These are phyloP conservation scores for Rhegmatorhina hoffmannsi DNA, from an alignment of 2,113 vertebrate species.

Conservation along the genomic window DNA sequence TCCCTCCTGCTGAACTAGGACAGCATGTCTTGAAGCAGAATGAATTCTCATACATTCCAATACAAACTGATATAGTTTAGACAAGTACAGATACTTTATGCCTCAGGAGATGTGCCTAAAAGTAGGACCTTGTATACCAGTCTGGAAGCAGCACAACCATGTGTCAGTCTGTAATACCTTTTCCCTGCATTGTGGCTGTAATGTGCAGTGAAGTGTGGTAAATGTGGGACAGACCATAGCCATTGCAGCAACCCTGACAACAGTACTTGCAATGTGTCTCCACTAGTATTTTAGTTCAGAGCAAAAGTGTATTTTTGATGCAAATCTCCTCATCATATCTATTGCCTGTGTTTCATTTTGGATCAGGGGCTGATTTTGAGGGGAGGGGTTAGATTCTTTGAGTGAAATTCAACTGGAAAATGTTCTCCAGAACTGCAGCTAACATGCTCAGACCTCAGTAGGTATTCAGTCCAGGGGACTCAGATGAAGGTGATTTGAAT, in stretches of 20 bases:
- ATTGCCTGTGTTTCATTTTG: background rate
- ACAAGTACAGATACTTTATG: background rate
- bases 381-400: background rate
- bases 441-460: background rate
- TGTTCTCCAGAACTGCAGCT: background rate
- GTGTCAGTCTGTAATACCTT: background rate
- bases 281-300: background rate
- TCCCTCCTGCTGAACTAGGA: no score
- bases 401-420: background rate
- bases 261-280: rapidly evolving
- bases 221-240: background rate
- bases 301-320: background rate
- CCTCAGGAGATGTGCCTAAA: background rate
- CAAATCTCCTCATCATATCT: background rate
- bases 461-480: background rate
- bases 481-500: background rate
- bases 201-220: background rate
- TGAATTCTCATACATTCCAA: background rate
- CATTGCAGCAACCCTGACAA: background rate
- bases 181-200: background rate
- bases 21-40: background rate
- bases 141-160: background rate
- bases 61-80: background rate
- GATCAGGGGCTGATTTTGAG: background rate
- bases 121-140: background rate